Evolutionary conservation across 1,140 invertebrate species (phyloP), one percentile per base, ranked within the genome.

Genomic region (Drosophila simulans): DNA sequence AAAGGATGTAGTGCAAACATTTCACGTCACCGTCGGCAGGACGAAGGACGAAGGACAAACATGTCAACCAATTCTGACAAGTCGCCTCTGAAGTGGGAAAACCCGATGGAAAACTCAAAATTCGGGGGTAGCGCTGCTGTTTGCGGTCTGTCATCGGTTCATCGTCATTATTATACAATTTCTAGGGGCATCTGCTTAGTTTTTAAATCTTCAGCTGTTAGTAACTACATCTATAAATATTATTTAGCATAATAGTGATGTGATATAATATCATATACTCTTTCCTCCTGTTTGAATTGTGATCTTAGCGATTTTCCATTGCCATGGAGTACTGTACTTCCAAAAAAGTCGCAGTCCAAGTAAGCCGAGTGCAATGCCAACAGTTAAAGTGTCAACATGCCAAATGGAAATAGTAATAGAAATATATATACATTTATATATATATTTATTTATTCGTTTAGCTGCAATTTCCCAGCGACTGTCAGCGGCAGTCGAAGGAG

Each of bases 1-100:
- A 86, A 83, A 89, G 83, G 83, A 83, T 83, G 84, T 77, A 89
- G 79, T 86, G 83, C 66, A 86, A 86, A 86, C 83, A 86, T 64
- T 63, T 62, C 77, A 59, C 63, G 69, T 59, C 71, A 57, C 70
- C 37, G 31, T 10, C 8, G 31, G 31, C 27, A 27, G 27, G 7
- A 31, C 54, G 49, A 22, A 27, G 43, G 63, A 49, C 52, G 54
- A 60, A 46, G 53, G 46, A 62, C 60, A 86, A 86, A 86, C 83
- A 86, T 79, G 82, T 86, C 83, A 86, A 88, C 53, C 65, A 79
- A 82, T 83, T 86, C 45, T 86, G 82, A 86, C 82, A 88, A 55
- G 45, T 86, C 79, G 57, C 60, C 62, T 64, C 75, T 82, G 83
- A 88, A 86, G 83, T 86, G 82, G 15, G 15, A 22, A 25, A 22